phyloP scores from a whole-genome alignment of 2,797 vertebrate genomes.

The Champsocephalus gunnari region DNA sequence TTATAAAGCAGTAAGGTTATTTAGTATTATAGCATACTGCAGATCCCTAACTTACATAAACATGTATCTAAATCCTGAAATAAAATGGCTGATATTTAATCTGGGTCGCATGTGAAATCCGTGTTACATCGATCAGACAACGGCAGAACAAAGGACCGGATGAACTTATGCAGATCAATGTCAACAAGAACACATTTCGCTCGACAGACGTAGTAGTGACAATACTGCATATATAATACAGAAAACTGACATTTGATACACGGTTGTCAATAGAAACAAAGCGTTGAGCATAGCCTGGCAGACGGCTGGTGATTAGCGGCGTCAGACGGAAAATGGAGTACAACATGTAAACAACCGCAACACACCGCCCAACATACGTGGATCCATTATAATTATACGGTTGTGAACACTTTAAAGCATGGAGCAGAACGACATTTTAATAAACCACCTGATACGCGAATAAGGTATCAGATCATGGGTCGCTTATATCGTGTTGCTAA shows the following conservation, averaged over 20 bases:
- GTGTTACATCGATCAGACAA: conserved; percentile 22
- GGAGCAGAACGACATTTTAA: accelerated
- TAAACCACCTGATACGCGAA: background rate
- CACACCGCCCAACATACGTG: background rate
- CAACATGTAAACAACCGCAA: conserved; percentile 55
- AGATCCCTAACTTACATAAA: background rate
- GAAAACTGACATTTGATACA: background rate
- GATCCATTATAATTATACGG: accelerated
- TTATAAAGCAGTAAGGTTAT: background rate
- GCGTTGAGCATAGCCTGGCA: conserved; percentile 17
- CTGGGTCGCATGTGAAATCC: background rate
- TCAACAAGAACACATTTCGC: background rate
- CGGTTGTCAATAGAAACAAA: conserved; percentile 12
- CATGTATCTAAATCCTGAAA: background rate
- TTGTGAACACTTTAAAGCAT: too few species aligned
- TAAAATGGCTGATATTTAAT: conserved; percentile 15
- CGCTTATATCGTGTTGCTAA: conserved; percentile 54
- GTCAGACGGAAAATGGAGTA: conserved; percentile 38
- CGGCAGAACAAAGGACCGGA: conserved; percentile 34
- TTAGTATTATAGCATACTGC: background rate
- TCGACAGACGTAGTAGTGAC: too few species aligned
- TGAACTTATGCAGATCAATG: background rate
- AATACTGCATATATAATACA: background rate
- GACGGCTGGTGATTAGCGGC: conserved; percentile 58
- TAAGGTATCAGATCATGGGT: background rate